Evolutionary conservation across 2,113 vertebrate genomes (phyloP).

Genomic region (Hippocampus barbouri): DNA sequence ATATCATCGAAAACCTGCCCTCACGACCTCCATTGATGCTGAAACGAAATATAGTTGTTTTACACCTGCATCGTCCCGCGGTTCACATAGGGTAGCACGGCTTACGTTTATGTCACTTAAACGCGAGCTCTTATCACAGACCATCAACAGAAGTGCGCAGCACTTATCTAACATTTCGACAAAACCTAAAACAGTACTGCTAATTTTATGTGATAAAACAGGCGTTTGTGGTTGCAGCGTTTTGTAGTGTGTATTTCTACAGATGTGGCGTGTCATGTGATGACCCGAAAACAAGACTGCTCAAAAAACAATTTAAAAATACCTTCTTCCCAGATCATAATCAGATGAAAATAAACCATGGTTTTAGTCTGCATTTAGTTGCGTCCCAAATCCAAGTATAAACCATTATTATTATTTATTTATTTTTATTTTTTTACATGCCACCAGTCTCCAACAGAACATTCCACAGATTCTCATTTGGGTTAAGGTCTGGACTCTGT

Average conservation of each 20-base stretch:
- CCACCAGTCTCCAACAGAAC: not conserved
- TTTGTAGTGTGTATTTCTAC: not conserved
- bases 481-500: not conserved
- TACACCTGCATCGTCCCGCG: not conserved
- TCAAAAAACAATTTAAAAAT: not conserved
- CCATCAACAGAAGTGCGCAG: no score
- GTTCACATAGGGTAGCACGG: not conserved
- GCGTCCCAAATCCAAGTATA: not conserved
- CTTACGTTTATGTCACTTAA: not conserved
- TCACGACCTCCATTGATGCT: not conserved
- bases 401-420: no score
- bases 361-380: not conserved
- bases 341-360: not conserved
- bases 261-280: not conserved
- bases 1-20: not conserved
- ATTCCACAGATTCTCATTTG: not conserved
- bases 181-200: not conserved
- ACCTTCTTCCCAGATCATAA: not conserved
- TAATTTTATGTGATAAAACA: not conserved
- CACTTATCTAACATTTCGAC: not conserved
- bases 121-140: not conserved
- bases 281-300: not conserved
- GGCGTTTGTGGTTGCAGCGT: not conserved
- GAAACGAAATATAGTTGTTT: not conserved
- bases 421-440: not conserved